A percentile compares a stretch with the other conserved stretches of the same genome.
Conservation (phyloP, 1,140 invertebrate genomes). For the Schmidtea mediterranea region DNA sequence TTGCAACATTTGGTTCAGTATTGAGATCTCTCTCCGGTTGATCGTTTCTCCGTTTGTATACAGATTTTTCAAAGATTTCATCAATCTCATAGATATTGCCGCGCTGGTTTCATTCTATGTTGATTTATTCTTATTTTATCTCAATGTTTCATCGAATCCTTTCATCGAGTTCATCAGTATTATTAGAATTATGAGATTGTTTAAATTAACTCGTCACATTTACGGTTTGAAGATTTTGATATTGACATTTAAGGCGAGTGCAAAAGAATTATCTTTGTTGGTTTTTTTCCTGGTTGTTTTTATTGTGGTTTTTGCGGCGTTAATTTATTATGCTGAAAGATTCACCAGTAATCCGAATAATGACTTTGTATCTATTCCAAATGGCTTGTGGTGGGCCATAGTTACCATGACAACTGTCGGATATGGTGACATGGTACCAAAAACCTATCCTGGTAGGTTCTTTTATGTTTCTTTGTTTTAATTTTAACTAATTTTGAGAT, state of each 20-base stretch:
- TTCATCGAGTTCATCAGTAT: slow-evolving; percentile 14
- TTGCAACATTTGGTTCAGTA: slow-evolving; percentile 4
- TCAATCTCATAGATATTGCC: slow-evolving; percentile 8
- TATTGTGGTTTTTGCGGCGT: slow-evolving; percentile 78
- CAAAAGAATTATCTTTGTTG: slow-evolving; percentile 34
- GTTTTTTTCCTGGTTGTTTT: slow-evolving; percentile 83
- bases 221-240: slow-evolving; percentile 20
- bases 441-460: slow-evolving; percentile 77
- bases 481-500: too few species aligned
- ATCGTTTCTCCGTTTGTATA: slow-evolving; percentile 30
- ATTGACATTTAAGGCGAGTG: slow-evolving; percentile 20
- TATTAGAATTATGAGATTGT: slow-evolving; percentile 20
- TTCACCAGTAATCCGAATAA: slow-evolving; percentile 6
- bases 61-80: slow-evolving; percentile 21
- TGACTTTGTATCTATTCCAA: neutral
- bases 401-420: slow-evolving; percentile 94
- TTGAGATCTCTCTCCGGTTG: slow-evolving; percentile 2
- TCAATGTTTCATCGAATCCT: slow-evolving; percentile 9
- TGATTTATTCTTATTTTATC: slow-evolving; percentile 11
- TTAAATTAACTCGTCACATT: slow-evolving; percentile 19
- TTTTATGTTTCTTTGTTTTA: too few species aligned
- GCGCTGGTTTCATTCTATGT: slow-evolving; percentile 26
- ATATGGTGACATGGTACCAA: slow-evolving; percentile 84
- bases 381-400: slow-evolving; percentile 35
- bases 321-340: slow-evolving; percentile 85